Evolutionary conservation across 2,797 vertebrate species (phyloP), one percentile per base, ranked within the genome.

Genomic region (Amniataba percoides): DNA sequence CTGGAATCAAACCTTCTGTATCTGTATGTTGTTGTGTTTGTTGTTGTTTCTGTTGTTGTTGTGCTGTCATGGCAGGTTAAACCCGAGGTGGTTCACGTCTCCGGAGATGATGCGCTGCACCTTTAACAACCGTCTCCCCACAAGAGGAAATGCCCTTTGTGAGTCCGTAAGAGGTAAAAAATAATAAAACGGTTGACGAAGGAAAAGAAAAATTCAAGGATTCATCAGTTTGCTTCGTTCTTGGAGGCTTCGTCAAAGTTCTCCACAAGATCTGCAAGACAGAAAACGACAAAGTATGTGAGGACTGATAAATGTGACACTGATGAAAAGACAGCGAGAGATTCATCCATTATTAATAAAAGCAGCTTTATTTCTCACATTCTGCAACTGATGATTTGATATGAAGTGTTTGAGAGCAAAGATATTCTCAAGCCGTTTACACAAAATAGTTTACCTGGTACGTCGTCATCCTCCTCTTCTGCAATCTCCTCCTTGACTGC

Each of bases 231-330:
- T 79, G 97, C 97, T 96, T 99, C 98, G 57, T 99, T 97, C 95
- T 99, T 99, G 87, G 98, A 99, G 66, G 98, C 97, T 92, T 99
- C 98, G 80, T 99, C 97, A 89, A 99, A 99, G 94, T 99, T 99
- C 96, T 98, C 98, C 96, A 99, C 98, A 23, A 99, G 98, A 96
- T 99, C 98, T 99, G 95, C 4, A 81, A 88, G 89, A 61, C 23
- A 66, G 21, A 39, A 65, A 78, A 56, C 13, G 36, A 68, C 15
- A 49, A 56, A 64, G 16, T 2, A 1, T 5, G 36, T 83, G 3
- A 27, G 23, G 14, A 39, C 18, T 71, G n/a, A 42, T 31, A 1
- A 52, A 61, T 64, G 43, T 13, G 12, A 58, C 27, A 42, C 1
- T 0, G 15, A 39, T 68, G 19, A 59, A 27, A 56, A 23, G 10